Evolutionary conservation across 2,797 vertebrate genomes (phyloP).

Genomic region (Microctenopoma stevenorrisi): DNA sequence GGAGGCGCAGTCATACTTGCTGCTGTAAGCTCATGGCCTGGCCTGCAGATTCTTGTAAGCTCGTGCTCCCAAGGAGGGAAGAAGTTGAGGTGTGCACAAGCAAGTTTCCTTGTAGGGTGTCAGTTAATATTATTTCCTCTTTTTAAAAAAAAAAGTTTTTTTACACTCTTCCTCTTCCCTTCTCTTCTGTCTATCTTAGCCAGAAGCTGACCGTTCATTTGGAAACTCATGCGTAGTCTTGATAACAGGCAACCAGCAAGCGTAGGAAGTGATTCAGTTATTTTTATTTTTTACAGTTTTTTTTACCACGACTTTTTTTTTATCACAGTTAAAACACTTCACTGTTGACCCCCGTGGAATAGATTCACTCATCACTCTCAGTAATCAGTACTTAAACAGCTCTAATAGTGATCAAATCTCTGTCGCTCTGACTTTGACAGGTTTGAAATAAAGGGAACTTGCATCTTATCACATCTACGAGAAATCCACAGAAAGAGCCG

Average conservation of each 20-base stretch:
- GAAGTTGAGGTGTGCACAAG: slow-evolving; percentile 9
- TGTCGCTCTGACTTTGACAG: slow-evolving; percentile 69
- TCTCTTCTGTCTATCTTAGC: slow-evolving; percentile 47
- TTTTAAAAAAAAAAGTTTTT: slow-evolving; percentile 21
- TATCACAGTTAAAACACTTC: slow-evolving; percentile 53
- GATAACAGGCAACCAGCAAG: slow-evolving; percentile 72
- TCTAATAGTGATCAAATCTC: slow-evolving; percentile 75
- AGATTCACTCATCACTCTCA: slow-evolving; percentile 52
- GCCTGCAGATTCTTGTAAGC: slow-evolving; percentile 32
- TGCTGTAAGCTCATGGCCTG: slow-evolving; percentile 19
- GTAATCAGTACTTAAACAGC: slow-evolving; percentile 65
- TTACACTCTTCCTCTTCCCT: slow-evolving; percentile 53
- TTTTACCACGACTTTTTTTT: slow-evolving; percentile 30
- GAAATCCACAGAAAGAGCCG: slow-evolving; percentile 67
- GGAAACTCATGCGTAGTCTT: slow-evolving; percentile 64
- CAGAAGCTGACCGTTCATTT: slow-evolving; percentile 66
- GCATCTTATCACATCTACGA: slow-evolving; percentile 67
- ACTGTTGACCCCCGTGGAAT: slow-evolving; percentile 64
- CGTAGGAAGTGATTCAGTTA: slow-evolving; percentile 79
- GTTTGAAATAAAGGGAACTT: slow-evolving; percentile 63
- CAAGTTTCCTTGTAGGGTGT: slow-evolving; percentile 40
- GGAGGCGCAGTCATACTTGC: slow-evolving; percentile 36
- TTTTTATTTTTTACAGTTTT: slow-evolving; percentile 65
- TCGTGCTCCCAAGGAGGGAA: background rate
- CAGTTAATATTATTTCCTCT: slow-evolving; percentile 54